Evolutionary conservation across 2,888 invertebrate species (phyloP), one percentile per base, ranked within the genome.

Genomic region (Lepidochrysops patricia): DNA sequence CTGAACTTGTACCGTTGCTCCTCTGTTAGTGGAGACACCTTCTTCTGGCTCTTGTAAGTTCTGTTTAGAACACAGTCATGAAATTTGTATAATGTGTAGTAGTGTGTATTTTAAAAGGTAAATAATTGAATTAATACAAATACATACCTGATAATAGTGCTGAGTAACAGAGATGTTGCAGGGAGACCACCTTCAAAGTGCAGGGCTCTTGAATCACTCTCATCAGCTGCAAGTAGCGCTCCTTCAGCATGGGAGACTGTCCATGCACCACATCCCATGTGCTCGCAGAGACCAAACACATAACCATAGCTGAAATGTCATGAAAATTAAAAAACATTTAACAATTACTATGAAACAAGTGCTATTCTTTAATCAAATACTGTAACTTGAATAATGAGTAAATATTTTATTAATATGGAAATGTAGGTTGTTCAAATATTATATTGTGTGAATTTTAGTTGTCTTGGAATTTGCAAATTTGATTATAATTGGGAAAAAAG

Each of bases 191-290:
- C 96, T 80, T 98, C 98, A 82, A 97, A 98, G 87, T 98, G 96
- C 64, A 97, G 87, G 70, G 95, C 93, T 72, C 93, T 93, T 9
- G 95, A 94, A 83, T 98, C 96, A 3, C 97, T 94, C 90, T 98
- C 98, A 84, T 99, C 98, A 1, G 98, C 98, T 74, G 98, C 97
- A 2, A 96, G 94, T 62, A 98, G 90, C n/a, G 96, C 94, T 77
- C 98, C 97, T 82, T 98, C 97, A 25, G 98, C 94, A 59, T 96
- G 93, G 62, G 95, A 93, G 49, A 92, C 91, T 61, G 93, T 93
- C 77, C 90, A 83, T 0, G 82, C 61, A 0, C 91, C 92, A 66
- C 90, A 91, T 1, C 92, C 92, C 67, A 97, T 86, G 66, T 94
- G 91, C 50, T 95, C 90, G n/a, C 96, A 96, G 57, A 96, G 91